These are phyloP conservation scores for Danionella dracula DNA, from an alignment of 2,797 vertebrate species.

Conservation along the genomic window DNA sequence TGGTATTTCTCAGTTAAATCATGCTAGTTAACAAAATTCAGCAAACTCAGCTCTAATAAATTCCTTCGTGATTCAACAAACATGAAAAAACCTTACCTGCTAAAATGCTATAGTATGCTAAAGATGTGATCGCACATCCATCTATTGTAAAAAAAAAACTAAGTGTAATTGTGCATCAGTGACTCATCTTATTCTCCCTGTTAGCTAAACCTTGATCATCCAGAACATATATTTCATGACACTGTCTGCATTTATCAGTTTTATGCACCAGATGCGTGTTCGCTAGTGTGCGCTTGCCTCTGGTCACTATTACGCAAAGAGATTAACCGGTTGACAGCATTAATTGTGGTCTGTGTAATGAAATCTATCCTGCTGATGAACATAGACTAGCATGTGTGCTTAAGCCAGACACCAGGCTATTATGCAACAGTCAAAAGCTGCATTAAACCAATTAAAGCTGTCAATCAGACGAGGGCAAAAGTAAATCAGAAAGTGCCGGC, in stretches of 20 bases:
- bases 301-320: constrained; percentile 10
- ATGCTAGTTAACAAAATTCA: too few relatives aligned
- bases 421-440: constrained; percentile 8
- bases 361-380: constrained; percentile 9
- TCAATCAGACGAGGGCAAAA: not conserved
- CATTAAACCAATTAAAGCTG: not conserved
- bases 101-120: too few relatives aligned
- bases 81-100: too few relatives aligned
- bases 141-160: too few relatives aligned
- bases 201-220: not conserved
- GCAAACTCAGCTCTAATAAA: too few relatives aligned
- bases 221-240: too few relatives aligned
- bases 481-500: not conserved
- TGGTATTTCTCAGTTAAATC: too few relatives aligned
- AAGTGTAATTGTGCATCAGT: too few relatives aligned
- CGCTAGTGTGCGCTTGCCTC: not conserved
- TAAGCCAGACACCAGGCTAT: not conserved
- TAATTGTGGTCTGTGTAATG: constrained; percentile 26
- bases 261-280: not conserved
- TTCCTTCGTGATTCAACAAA: too few relatives aligned
- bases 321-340: constrained; percentile 24
- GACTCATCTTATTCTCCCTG: too few relatives aligned
- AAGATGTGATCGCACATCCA: too few relatives aligned
- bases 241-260: too few relatives aligned
- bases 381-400: not conserved